A percentile compares a stretch with the other conserved stretches of the same genome.
phyloP scores from a whole-genome alignment of 2,797 vertebrate genomes.

The Somateria mollissima region DNA sequence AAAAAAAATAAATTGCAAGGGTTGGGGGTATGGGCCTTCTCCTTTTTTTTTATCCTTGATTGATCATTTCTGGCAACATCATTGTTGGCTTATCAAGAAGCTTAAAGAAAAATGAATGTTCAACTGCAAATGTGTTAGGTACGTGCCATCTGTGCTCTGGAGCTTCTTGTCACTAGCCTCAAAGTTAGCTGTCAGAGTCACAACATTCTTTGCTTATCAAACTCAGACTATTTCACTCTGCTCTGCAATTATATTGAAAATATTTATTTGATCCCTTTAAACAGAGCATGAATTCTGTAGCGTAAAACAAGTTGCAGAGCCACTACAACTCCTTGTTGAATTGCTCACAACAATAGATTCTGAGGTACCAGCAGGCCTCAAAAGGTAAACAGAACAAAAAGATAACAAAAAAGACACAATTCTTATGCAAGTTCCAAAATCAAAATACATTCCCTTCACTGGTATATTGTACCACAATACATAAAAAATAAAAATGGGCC shows the following conservation, averaged over 20 bases:
- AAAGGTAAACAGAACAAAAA: not conserved
- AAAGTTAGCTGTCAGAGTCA: not conserved
- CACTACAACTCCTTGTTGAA: not conserved
- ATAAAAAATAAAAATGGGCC: not conserved
- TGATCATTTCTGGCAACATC: not conserved
- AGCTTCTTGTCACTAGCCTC: not conserved
- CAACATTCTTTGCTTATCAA: not conserved
- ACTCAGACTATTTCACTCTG: not conserved
- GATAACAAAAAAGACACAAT: not conserved
- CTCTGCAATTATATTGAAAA: not conserved
- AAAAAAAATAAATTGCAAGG: not conserved
- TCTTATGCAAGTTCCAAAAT: not conserved
- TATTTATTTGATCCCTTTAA: not conserved
- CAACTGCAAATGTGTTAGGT: not conserved
- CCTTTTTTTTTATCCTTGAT: not conserved
- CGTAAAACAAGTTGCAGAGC: not conserved
- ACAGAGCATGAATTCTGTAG: not conserved
- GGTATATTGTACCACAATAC: not conserved
- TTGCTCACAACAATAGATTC: not conserved
- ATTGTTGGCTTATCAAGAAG: not conserved
- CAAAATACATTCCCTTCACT: not conserved
- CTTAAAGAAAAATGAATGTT: not conserved
- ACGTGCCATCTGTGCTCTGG: not conserved
- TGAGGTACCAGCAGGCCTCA: not conserved
- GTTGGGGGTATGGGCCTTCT: not conserved